Conservation (phyloP, 1,140 invertebrate species). For the Aphelenchoides besseyi region DNA sequence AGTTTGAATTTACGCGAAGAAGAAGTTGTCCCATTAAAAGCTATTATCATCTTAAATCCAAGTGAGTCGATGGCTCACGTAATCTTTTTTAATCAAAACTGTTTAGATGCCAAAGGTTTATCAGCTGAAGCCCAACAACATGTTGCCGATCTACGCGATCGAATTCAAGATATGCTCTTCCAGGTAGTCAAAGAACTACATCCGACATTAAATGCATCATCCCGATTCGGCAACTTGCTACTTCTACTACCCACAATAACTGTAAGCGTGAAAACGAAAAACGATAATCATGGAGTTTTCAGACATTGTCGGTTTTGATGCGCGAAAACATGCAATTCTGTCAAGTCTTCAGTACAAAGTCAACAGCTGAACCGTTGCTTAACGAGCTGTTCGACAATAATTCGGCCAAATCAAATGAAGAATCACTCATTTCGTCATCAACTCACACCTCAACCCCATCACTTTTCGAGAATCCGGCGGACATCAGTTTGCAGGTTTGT, state of each 20-base stretch:
- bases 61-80: slow-evolving; percentile 44
- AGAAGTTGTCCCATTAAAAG: slow-evolving; percentile 60
- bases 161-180: slow-evolving; percentile 62
- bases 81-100: not conserved
- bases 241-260: slow-evolving; percentile 52
- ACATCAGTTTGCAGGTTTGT: slow-evolving; percentile 41
- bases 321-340: slow-evolving; percentile 62
- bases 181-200: slow-evolving; percentile 61
- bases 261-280: slow-evolving; percentile 30
- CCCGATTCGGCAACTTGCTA: slow-evolving; percentile 56
- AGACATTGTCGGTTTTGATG: slow-evolving; percentile 60
- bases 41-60: slow-evolving; percentile 62
- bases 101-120: slow-evolving; percentile 58
- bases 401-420: slow-evolving; percentile 32
- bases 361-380: slow-evolving; percentile 52
- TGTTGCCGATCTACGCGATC: slow-evolving; percentile 54
- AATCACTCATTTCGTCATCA: slow-evolving; percentile 36
- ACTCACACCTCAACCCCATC: slow-evolving; percentile 40
- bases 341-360: slow-evolving; percentile 56
- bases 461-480: slow-evolving; percentile 53
- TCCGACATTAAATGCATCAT: slow-evolving; percentile 53
- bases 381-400: slow-evolving; percentile 57
- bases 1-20: slow-evolving; percentile 59
- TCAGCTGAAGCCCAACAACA: slow-evolving; percentile 51
- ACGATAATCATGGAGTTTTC: slow-evolving; percentile 19